phyloP scores from a whole-genome alignment of 2,797 vertebrate species.

The Streptopelia turtur region DNA sequence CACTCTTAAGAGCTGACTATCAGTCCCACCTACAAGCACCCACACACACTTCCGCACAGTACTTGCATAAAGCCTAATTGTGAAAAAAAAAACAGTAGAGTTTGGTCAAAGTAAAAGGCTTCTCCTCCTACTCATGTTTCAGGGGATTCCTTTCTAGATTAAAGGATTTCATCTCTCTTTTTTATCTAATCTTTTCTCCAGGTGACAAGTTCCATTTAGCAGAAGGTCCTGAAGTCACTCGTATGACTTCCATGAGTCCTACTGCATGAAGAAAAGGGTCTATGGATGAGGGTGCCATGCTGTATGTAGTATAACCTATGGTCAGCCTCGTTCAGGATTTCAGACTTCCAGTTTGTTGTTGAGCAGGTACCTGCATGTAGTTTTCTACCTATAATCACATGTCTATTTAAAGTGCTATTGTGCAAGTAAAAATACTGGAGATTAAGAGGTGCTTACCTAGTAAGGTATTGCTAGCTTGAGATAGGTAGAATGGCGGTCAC shows the following conservation, averaged over 20 bases:
- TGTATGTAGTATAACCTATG: background rate
- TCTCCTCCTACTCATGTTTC: background rate
- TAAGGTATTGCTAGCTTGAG: background rate
- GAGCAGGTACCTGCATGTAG: background rate
- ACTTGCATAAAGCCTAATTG: background rate
- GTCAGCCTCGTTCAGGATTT: background rate
- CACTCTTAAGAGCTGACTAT: background rate
- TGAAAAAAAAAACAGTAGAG: background rate
- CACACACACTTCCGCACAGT: background rate
- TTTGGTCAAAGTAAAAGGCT: background rate
- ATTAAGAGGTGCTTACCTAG: background rate
- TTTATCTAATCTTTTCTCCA: background rate
- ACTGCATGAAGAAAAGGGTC: background rate
- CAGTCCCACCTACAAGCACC: background rate
- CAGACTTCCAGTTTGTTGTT: background rate
- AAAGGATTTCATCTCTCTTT: background rate
- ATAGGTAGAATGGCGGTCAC: background rate
- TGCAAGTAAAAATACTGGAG: background rate
- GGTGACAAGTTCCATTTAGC: background rate
- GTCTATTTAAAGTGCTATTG: background rate
- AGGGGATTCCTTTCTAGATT: background rate
- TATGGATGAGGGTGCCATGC: background rate
- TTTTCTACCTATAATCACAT: background rate
- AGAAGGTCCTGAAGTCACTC: background rate
- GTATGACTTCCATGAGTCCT: background rate